Conservation (phyloP, 2,113 vertebrate genomes). For the Hystrix cristata region DNA sequence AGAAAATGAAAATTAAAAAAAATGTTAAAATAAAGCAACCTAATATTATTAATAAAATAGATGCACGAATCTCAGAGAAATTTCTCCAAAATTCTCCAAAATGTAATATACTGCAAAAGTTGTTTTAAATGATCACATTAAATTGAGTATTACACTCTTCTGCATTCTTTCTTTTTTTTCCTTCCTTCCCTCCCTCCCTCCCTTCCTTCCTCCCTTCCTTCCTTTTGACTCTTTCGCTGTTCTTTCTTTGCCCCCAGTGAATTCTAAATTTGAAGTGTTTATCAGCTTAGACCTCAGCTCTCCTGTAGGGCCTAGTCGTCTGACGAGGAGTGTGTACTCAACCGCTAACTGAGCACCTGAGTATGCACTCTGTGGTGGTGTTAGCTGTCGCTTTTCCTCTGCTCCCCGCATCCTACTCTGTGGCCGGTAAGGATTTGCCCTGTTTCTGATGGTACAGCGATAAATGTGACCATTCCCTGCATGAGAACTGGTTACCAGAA, state of each 20-base stretch:
- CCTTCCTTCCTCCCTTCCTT: too few relatives aligned
- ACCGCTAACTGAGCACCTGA: constrained; percentile 25
- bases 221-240: neutral
- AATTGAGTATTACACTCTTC: neutral
- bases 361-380: neutral
- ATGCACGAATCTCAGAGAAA: neutral
- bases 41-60: neutral
- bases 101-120: neutral
- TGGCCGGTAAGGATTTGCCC: constrained; percentile 29
- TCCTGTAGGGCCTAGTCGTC: neutral
- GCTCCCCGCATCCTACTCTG: rapidly evolving
- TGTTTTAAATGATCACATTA: neutral
- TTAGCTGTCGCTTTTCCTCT: neutral
- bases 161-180: neutral
- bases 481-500: constrained; percentile 43
- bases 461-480: constrained; percentile 47
- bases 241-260: neutral
- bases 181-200: too few relatives aligned
- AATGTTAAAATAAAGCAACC: neutral
- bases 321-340: constrained; percentile 57
- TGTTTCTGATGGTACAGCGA: neutral
- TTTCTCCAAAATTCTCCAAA: constrained; percentile 16
- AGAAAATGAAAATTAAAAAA: constrained; percentile 1
- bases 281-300: neutral
- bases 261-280: constrained; percentile 40